Base-by-base conservation (phyloP, 2,888 invertebrate genomes). In the Neoaliturus tenellus region DNA sequence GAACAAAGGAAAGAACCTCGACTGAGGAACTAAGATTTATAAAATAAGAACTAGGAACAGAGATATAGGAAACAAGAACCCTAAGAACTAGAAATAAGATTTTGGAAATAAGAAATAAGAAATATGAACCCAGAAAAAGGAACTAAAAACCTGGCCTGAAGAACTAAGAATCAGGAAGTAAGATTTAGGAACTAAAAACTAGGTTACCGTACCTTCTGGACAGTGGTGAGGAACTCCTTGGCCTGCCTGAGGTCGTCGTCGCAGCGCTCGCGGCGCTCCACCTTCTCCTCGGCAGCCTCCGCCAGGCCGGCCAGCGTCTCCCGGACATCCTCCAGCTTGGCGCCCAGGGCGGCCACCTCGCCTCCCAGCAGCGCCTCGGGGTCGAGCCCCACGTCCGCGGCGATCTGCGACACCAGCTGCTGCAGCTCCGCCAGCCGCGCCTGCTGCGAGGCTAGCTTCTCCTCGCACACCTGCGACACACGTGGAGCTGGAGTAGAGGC, bases 161-260 rank as follows among this genome's bases (percentile, higher is more conserved):
- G n/a, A n/a, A n/a, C n/a, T n/a, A n/a, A n/a, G n/a, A n/a, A n/a
- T n/a, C n/a, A n/a, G n/a, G n/a, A n/a, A n/a, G n/a, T n/a, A n/a
- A n/a, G n/a, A n/a, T n/a, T n/a, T n/a, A n/a, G n/a, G n/a, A n/a
- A n/a, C n/a, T n/a, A n/a, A n/a, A n/a, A n/a, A n/a, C n/a, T n/a
- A n/a, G n/a, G n/a, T n/a, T n/a, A n/a, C n/a, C n/a, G n/a, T n/a
- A 96, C 96, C 94, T 95, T 94, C 92, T 95, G 94, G 89, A 96
- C 95, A 87, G 94, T 93, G 88, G 94, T 94, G 87, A 96, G 92
- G 91, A 93, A 93, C 84, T 90, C 90, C 88, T 92, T 93, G 73
- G 94, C 92, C 87, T 92, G 92, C 83, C 91, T 91, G 81, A 94
- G 90, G 89, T 94, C 93, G 82, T 92, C 91, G 69, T 92, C 91